Evolutionary conservation across 1,140 invertebrate species (phyloP).

Genomic region (Drosophila bocqueti): DNA sequence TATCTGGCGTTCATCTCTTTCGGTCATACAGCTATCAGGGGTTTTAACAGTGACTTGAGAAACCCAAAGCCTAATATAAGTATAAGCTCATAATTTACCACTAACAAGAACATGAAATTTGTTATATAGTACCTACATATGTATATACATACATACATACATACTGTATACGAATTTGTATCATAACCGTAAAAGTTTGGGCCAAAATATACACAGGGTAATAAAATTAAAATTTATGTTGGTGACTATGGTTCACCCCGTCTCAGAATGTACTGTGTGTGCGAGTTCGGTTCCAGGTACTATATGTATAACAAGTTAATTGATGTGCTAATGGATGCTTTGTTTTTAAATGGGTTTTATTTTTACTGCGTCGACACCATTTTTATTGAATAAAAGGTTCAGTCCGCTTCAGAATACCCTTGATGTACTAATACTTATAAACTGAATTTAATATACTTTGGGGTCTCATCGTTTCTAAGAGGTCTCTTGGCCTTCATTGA

Average conservation of each 20-base stretch:
- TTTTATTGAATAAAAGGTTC: slow-evolving; percentile 20
- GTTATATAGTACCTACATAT: too few relatives aligned
- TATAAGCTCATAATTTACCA: not conserved
- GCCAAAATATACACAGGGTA: not conserved
- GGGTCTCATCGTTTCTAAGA: slow-evolving; percentile 1
- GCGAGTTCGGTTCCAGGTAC: slow-evolving; percentile 17
- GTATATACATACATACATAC: too few relatives aligned
- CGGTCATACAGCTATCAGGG: not conserved
- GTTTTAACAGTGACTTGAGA: not conserved
- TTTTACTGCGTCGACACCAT: slow-evolving; percentile 12
- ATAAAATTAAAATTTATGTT: slow-evolving; percentile 4
- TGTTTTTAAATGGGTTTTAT: slow-evolving; percentile 38
- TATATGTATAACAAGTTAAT: slow-evolving; percentile 43
- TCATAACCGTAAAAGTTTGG: not conserved
- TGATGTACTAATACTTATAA: not conserved
- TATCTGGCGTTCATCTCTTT: not conserved
- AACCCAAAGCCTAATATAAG: not conserved
- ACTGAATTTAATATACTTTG: not conserved
- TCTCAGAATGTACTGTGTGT: not conserved
- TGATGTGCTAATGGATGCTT: slow-evolving; percentile 56
- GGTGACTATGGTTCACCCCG: slow-evolving; percentile 6
- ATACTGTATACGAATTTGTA: not conserved
- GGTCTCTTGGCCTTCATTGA: not conserved
- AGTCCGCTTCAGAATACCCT: not conserved
- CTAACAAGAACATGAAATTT: not conserved